Base-by-base conservation (phyloP, 35 echinoderm and acorn worm species). In the Apostichopus parvimensis region DNA sequence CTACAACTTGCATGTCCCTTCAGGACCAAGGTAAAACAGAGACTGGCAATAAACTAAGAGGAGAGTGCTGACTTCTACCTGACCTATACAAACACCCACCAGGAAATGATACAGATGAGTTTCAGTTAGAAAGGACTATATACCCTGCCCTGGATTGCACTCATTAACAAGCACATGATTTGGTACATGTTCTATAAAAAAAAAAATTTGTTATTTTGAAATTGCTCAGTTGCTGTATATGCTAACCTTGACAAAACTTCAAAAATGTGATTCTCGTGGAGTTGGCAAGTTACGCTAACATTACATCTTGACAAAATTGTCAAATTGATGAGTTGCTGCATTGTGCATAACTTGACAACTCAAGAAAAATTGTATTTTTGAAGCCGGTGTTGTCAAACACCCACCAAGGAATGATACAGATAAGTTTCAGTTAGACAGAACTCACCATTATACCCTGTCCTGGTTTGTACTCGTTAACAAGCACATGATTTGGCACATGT, bases 161-260 rank as follows among this genome's bases (percentile, higher is more conserved):
- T 98, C 97, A 91, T 98, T 98, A 9, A 98, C 95, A 62, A 98
- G 88, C 14, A 98, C 97, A 95, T 98, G 97, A 77, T 98, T 98
- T 76, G 97, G 91, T 73, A 93, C 78, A 15, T 93, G 79, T 70
- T 96, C 93, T 72, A 24, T 87, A 98, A 96, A 34, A 98, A 86
- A 17, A 91, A 90, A 55, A 96, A 82, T 20, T n/a, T 80, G 34
- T 45, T 45, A 4, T 45, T 45, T 45, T 45, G 34, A 45, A 45
- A 45, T 45, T 45, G 0, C 0, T 4, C 0, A 45, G 34, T 45
- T 45, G 34, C 34, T 45, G 34, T 45, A 45, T 45, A 45, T 0
- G 34, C 34, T 45, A 45, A 45, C 0, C 34, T 45, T 45, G 34
- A 45, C 34, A 45, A 45, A 2, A 45, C 34, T 45, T 45, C 34